Base-by-base conservation (phyloP, 2,113 vertebrate species). In the Dasyornis broadbenti region DNA sequence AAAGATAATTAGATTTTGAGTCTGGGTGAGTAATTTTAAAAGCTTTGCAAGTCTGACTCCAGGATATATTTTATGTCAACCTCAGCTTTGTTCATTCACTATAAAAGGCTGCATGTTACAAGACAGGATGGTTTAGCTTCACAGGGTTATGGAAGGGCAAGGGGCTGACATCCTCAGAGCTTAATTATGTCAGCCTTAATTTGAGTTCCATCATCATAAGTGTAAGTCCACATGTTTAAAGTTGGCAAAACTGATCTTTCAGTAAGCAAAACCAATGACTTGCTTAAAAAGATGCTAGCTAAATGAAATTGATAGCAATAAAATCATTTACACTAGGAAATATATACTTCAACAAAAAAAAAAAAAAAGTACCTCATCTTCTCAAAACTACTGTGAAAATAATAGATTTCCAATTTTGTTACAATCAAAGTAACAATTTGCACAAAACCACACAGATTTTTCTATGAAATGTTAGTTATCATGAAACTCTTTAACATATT, bases 1-100 rank as follows among this genome's bases (percentile, higher is more conserved):
- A 89, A 95, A 93, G 86, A 93, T 86, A 84, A 94, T 92, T 91
- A 91, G 73, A 92, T 96, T 92, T 90, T 57, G 19, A 90, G 57
- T 49, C 65, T 82, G 65, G 61, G 27, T 91, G 78, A 94, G 81
- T 92, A 92, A 96, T 93, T 92, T 95, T 91, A 89, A 91, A 81
- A 96, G 87, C 73, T 95, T 85, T 94, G 56, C 54, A 82, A 95
- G 84, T 69, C 50, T 87, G 63, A 94, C 82, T 94, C 42, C 35
- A n/a, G 75, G 82, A 91, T 82, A 88, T 86, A 95, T 82, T 91
- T 91, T 77, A 78, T 80, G 71, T 91, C 90, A 97, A 40, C 78
- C 26, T 90, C 82, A 78, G 82, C 79, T 92, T 92, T 95, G 54
- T 70, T 94, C 78, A 63, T 90, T 40, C 45, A n/a, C 16, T 90